A percentile compares a stretch with the other conserved stretches of the same genome.
Evolutionary conservation across 2,888 invertebrate species (phyloP).

Genomic region (Noctuana brunneofusca): DNA sequence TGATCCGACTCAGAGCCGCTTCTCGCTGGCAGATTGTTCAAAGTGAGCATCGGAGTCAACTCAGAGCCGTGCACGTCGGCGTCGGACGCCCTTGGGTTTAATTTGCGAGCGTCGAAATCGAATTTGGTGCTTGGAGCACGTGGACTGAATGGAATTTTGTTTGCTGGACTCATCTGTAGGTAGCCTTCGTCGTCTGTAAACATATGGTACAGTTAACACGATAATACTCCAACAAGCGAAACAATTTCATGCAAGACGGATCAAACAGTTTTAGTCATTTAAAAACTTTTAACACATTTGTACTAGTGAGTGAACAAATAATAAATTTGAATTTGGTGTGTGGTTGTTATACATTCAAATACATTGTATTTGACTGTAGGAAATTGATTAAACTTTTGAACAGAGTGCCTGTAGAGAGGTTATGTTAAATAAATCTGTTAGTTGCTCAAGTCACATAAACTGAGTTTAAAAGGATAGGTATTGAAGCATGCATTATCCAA

Average conservation of each 20-base stretch:
- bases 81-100: slow-evolving; percentile 55
- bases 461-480: not conserved
- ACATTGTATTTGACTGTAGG: not conserved
- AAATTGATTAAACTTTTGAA: not conserved
- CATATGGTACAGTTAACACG: slow-evolving; percentile 12
- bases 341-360: not conserved
- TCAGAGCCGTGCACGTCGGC: slow-evolving; percentile 67
- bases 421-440: slow-evolving; percentile 4
- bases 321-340: not conserved
- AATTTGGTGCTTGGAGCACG: slow-evolving; percentile 72
- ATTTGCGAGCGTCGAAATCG: slow-evolving; percentile 74
- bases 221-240: not conserved
- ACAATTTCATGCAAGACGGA: slow-evolving; percentile 10
- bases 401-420: not conserved
- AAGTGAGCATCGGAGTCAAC: slow-evolving; percentile 80
- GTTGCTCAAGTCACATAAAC: slow-evolving; percentile 14
- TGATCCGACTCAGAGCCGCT: slow-evolving; percentile 74
- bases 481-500: slow-evolving; percentile 4
- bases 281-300: not conserved
- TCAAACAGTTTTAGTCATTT: slow-evolving; percentile 10
- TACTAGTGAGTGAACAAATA: not conserved
- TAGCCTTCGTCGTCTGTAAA: slow-evolving; percentile 81
- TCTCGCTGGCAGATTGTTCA: slow-evolving; percentile 64
- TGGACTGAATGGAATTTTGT: slow-evolving; percentile 79
- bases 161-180: slow-evolving; percentile 83